Conservation (phyloP, 2,113 vertebrate species). For the Sinocyclocheilus maitianheensis region DNA sequence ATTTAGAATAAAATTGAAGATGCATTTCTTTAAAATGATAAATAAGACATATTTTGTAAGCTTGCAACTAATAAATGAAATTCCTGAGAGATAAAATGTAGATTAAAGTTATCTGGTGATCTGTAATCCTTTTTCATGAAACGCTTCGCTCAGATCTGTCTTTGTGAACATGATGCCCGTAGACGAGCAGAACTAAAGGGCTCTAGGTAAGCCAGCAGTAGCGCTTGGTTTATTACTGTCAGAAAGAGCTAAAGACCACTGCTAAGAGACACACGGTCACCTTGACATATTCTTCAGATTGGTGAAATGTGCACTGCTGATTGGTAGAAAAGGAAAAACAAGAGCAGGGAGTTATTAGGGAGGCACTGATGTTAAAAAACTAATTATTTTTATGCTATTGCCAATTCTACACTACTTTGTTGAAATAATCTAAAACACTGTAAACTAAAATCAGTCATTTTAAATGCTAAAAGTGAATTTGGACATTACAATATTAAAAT, state of each 20-base stretch:
- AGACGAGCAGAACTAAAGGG: background rate
- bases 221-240: background rate
- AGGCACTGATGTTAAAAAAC: background rate
- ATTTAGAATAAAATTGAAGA: background rate
- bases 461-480: background rate
- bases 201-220: background rate
- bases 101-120: background rate
- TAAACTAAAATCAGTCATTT: background rate
- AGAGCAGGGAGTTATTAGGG: constrained; percentile 24
- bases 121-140: background rate
- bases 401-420: background rate
- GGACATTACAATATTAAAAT: background rate
- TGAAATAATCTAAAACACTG: background rate
- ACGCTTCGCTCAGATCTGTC: background rate
- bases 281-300: constrained; percentile 85
- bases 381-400: background rate
- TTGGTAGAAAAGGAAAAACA: constrained; percentile 61
- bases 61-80: background rate
- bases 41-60: background rate
- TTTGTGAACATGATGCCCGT: background rate
- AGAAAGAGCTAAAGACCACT: constrained; percentile 68
- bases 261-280: constrained; percentile 76
- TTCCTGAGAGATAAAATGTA: background rate
- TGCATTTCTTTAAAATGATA: background rate
- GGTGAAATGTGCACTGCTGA: constrained; percentile 82